Percentiles rank a stretch among this genome's conserved stretches.
Evolutionary conservation across 2,888 invertebrate species (phyloP).

Genomic region (Caenorhabditis virilis): DNA sequence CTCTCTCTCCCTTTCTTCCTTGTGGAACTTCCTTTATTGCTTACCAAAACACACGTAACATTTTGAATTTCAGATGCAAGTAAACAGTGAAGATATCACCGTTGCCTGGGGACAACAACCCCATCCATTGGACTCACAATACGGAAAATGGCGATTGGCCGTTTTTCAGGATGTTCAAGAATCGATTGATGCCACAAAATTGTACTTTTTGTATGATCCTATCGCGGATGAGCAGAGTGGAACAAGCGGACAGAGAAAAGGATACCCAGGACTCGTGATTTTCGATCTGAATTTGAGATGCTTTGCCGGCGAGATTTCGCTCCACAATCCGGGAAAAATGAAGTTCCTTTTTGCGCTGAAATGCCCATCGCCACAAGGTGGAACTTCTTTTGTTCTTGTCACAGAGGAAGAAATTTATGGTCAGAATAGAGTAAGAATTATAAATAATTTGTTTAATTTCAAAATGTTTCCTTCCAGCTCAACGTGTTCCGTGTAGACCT

Average conservation of each 20-base stretch:
- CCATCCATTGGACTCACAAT: constrained; percentile 60
- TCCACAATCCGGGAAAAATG: constrained; percentile 58
- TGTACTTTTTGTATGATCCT: constrained; percentile 68
- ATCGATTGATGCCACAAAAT: constrained; percentile 55
- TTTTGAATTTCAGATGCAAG: too few species aligned
- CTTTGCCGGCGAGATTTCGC: constrained; percentile 58
- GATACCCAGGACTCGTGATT: constrained; percentile 59
- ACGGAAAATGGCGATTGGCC: constrained; percentile 57
- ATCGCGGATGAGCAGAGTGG: constrained; percentile 60
- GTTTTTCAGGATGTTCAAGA: constrained; percentile 64
- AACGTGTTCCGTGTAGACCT: constrained; percentile 62
- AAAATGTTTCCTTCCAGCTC: constrained; percentile 45
- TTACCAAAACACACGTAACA: too few species aligned
- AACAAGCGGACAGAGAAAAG: constrained; percentile 60
- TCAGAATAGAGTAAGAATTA: constrained; percentile 21
- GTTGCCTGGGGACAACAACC: constrained; percentile 66
- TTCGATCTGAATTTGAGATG: constrained; percentile 63
- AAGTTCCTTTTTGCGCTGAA: constrained; percentile 65
- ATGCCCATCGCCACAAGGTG: constrained; percentile 55
- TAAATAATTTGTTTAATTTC: not conserved
- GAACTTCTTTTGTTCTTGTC: constrained; percentile 59
- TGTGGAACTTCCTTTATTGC: too few species aligned
- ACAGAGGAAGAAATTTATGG: constrained; percentile 47
- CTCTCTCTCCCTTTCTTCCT: too few species aligned
- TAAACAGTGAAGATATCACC: constrained; percentile 63